Percentiles rank a stretch among this genome's conserved stretches.
These are phyloP conservation scores for Ethmia dodecea DNA, from an alignment of 2,888 invertebrate species.

Conservation along the genomic window DNA sequence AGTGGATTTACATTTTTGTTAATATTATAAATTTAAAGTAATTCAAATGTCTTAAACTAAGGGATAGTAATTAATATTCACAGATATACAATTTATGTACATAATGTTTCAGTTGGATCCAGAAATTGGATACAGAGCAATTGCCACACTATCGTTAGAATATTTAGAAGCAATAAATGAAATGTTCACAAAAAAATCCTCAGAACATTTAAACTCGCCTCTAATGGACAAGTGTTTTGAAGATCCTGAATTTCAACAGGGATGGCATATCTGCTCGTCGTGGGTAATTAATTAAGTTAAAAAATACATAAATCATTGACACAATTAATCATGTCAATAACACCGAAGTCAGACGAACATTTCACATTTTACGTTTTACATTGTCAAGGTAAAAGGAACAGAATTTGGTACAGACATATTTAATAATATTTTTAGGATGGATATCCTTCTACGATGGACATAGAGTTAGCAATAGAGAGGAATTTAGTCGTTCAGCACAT, in stretches of 20 bases:
- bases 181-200: conserved; percentile 35
- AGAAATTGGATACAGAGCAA: conserved; percentile 66
- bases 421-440: conserved; percentile 49
- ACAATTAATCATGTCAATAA: too few species aligned
- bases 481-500: conserved; percentile 65
- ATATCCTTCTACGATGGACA: conserved; percentile 75
- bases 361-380: too few species aligned
- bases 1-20: too few species aligned
- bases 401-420: too few species aligned
- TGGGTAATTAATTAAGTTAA: too few species aligned
- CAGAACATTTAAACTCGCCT: conserved; percentile 52
- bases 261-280: conserved; percentile 59
- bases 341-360: too few species aligned
- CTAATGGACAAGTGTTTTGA: conserved; percentile 55
- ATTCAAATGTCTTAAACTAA: too few species aligned
- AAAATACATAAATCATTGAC: too few species aligned
- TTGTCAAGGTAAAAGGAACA: too few species aligned
- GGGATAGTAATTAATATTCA: too few species aligned
- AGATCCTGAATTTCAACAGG: conserved; percentile 45
- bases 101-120: conserved; percentile 36
- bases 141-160: conserved; percentile 51
- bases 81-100: not conserved
- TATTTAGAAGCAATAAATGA: conserved; percentile 55
- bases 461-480: conserved; percentile 79
- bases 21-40: too few species aligned